Base-by-base conservation (phyloP, 2,888 invertebrate genomes). In the Noctua fimbriata region DNA sequence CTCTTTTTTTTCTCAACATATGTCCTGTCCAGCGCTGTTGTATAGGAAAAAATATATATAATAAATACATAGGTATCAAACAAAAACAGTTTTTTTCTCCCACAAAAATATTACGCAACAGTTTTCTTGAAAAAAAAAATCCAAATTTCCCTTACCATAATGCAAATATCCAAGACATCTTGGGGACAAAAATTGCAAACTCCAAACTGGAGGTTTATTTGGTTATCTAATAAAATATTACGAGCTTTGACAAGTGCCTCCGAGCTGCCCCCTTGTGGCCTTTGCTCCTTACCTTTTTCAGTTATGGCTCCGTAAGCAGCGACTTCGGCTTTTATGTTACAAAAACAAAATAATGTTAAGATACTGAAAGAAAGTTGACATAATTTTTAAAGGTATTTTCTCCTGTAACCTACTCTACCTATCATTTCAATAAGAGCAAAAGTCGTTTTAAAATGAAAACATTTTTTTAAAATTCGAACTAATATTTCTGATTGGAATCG, bases 141-240 rank as follows among this genome's bases (percentile, higher is more conserved):
- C 87, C 69, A 84, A 86, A 84, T 82, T 82, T 76, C 28, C 69
- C 44, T 82, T 72, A 84, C 49, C 81, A 73, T 82, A 86, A 89
- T 85, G 80, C 71, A 87, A 89, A 90, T 86, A 87, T 89, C 87
- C 88, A 83, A 87, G 89, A 87, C 82, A 88, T 87, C 88, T 88
- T 78, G 85, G 82, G 90, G 91, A 87, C 89, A 93, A 93, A 95
- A 94, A 91, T 90, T 93, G 93, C 93, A 93, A 94, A 93, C 90
- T 89, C 88, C 87, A 91, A 90, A 92, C 89, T 84, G 92, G 90
- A 92, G 92, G 94, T 95, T 96, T 96, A 96, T 96, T 96, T 94
- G 95, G 96, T 96, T 95, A 96, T 96, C 95, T 95, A 96, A 96
- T 96, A 96, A 96, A 96, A 96, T 96, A 96, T 96, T 96, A 96